Conservation (phyloP, 1,140 invertebrate genomes). For the Macrobrachium nipponense region DNA sequence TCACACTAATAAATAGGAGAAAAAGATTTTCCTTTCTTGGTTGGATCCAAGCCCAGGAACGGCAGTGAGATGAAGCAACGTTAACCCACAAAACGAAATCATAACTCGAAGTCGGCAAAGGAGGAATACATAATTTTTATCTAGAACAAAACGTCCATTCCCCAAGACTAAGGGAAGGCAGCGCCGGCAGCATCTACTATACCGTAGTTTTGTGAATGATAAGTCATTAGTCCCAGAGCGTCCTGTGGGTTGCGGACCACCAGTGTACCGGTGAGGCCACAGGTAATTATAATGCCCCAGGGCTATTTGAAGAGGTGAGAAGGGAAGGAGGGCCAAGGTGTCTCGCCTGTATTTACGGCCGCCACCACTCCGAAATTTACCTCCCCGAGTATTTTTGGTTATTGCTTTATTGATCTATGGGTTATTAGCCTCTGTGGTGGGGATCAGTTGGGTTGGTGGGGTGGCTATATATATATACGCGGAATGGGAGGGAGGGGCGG, state of each 20-base stretch:
- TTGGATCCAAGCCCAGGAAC: no score
- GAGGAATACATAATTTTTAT: no score
- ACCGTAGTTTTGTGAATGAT: no score
- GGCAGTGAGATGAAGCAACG: no score
- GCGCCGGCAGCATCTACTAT: no score
- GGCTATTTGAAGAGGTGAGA: conserved; percentile 57
- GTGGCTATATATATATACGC: no score
- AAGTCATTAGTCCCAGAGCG: background rate
- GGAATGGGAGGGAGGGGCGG: background rate
- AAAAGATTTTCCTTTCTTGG: no score
- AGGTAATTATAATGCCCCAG: conserved; percentile 50
- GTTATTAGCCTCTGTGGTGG: background rate
- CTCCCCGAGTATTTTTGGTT: conserved; percentile 37
- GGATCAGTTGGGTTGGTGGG: background rate
- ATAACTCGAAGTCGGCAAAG: no score
- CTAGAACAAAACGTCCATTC: no score
- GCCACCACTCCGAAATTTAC: conserved; percentile 30
- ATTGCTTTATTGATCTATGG: conserved; percentile 51
- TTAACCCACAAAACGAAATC: no score
- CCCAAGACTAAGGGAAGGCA: no score
- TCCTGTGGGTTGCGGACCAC: conserved; percentile 22
- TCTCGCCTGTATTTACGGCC: conserved; percentile 33
- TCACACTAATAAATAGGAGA: no score
- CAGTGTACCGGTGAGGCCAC: conserved; percentile 25
- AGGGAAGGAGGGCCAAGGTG: conserved; percentile 16